Base-by-base conservation (phyloP, 2,797 vertebrate species). In the Artibeus jamaicensis region DNA sequence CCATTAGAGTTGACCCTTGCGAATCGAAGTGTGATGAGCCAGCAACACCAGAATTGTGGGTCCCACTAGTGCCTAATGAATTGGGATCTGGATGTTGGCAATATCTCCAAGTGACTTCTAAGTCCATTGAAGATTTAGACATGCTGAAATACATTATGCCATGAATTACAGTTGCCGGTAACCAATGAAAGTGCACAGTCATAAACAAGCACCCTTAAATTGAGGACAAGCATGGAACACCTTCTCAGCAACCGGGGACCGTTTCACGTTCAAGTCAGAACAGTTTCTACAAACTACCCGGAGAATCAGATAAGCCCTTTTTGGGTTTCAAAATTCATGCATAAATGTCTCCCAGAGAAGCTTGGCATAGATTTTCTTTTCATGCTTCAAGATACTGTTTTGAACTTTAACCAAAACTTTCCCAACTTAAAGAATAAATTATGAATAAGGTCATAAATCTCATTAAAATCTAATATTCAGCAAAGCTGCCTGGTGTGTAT, bases 381-480 rank as follows among this genome's bases (percentile, higher is more conserved):
- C 12, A 32, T 44, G 50, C 59, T 91, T 96, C 21, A 84, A 89
- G 83, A 93, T 86, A 92, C 34, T 65, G 4, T 90, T 96, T 97
- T 91, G 65, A 97, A 96, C 87, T 97, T 96, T 89, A 96, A 81
- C 94, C 87, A 92, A 93, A 96, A 86, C 74, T 96, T 71, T 88
- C 50, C 81, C 77, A 85, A 94, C 62, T 87, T 97, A 89, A 92
- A 93, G 89, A 95, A 91, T 97, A 97, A 97, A 97, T 97, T 97
- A 98, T 96, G 93, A 97, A 96, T 96, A 91, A 96, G 86, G 92
- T 97, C 85, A 95, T 97, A 96, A 96, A 97, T 97, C 82, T 98
- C 88, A 98, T 97, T 96, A 97, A 98, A 98, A 96, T 96, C 83
- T 98, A 97, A 96, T 96, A 96, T 97, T 98, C 91, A 95, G 95